Conservation (phyloP, 2,888 invertebrate species). For the Linnaemya vulpina region DNA sequence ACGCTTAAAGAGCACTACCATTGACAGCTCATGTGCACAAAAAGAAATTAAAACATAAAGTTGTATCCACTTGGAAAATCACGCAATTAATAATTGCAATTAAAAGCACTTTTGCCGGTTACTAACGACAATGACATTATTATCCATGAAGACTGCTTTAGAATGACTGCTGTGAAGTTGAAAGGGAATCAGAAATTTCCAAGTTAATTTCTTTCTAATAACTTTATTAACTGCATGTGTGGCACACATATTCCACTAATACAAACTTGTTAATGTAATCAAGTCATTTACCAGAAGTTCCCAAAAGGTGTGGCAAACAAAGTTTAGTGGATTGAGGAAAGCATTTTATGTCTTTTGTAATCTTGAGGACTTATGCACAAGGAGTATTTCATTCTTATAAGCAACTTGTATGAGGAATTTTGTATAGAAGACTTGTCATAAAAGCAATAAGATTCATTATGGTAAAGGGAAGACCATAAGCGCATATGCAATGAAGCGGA, state of each 20-base stretch:
- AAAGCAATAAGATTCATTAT: no score
- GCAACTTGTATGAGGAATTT: no score
- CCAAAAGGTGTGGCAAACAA: background rate
- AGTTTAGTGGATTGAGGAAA: background rate
- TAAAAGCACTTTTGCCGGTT: conserved; percentile 39
- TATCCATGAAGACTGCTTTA: conserved; percentile 45
- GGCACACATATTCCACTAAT: background rate
- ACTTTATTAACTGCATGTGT: conserved; percentile 45
- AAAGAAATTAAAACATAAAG: conserved; percentile 12
- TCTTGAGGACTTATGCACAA: no score
- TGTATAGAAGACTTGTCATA: no score
- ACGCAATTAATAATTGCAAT: conserved; percentile 57
- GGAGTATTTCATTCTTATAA: no score
- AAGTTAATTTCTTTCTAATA: conserved; percentile 69
- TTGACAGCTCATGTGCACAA: background rate
- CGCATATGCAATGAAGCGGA: no score
- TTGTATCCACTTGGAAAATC: conserved; percentile 26
- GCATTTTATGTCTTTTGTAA: no score
- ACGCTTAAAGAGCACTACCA: background rate
- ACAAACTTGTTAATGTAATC: background rate
- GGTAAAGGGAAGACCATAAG: no score
- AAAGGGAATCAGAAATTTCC: conserved; percentile 39
- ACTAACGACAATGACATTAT: conserved; percentile 36
- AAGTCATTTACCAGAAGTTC: background rate
- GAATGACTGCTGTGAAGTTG: conserved; percentile 45